Base-by-base conservation (phyloP, 1,140 invertebrate species). In the Rhagoletis zephyria region DNA sequence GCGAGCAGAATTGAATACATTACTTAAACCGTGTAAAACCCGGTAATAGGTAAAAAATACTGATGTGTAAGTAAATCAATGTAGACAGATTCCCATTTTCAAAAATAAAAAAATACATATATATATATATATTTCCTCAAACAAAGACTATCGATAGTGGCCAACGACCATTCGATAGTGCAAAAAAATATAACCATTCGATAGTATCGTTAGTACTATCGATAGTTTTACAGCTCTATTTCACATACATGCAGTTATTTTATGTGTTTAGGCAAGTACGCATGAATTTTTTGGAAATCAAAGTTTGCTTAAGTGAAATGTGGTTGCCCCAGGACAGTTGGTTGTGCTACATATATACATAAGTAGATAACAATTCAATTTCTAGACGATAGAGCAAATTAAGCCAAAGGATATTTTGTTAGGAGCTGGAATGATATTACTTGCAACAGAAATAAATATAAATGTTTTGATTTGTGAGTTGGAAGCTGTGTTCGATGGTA, bases 381-480 rank as follows among this genome's bases (percentile, higher is more conserved):
- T 74, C 45, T 16, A 5, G 40, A 45, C 70, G 42, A 74, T 74
- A 74, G 45, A 48, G 70, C 45, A 51, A 74, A 74, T 74, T 74
- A 74, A 74, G 70, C 70, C 16, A 14, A 16, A 74, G 45, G 70
- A 48, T 74, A 74, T 74, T 74, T 74, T 14, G 45, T n/a, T 74
- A 45, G 70, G 45, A 48, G 70, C 5, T 81, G 6, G 48, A 81
- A 56, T 51, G 74, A 81, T 81, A 81, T 56, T 56, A 6, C 48
- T 19, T 5, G 5, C 48, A 81, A 81, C 2, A 81, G 51, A 56
- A 30, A 30, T 77, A 77, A 48, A 56, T 81, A 81, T 56, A 48
- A 59, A 81, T 81, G 56, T 81, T 81, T 81, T 30, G 48, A 48
- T 81, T 81, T 56, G 16, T 56, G 51, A 16, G 74, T 81, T 81